Evolutionary conservation across 2,797 vertebrate genomes (phyloP), one percentile per base, ranked within the genome.

Genomic region (Anomalospiza imberbis): DNA sequence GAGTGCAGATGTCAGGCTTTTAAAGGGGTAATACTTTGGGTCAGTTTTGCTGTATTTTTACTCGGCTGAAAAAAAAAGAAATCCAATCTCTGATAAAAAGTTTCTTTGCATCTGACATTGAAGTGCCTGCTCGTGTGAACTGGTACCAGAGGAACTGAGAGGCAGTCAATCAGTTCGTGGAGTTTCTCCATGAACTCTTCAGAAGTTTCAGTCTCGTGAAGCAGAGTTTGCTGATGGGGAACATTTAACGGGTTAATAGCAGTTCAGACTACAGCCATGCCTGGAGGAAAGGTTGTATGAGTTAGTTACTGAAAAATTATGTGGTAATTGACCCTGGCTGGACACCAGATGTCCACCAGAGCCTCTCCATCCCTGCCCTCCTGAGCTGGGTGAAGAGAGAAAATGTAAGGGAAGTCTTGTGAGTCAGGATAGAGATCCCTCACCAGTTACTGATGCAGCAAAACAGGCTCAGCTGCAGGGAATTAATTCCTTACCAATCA

Each of bases 351-450:
- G 8, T 26, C 31, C 26, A 17, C 31, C 50, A 48, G 20, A 38
- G 34, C 15, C 5, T 2, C 24, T 42, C 44, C 38, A 12, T 77
- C 28, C 25, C 12, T 70, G 25, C 5, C 36, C 18, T 53, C 8
- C 34, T 51, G 61, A 68, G 17, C 66, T 73, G 32, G 21, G 21
- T 0, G 1, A 12, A 51, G 10, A 45, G 36, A 50, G 13, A 25
- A 75, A 70, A 38, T 34, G 3, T 3, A 24, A n/a, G 4, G 2
- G 60, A 65, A 40, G 32, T 17, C 6, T 50, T 0, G 0, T 7
- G 7, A 24, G 7, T 38, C 0, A 3, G 32, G 71, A 55, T 25
- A 9, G 16, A 44, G 19, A 29, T 76, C 22, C 4, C 6, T 62
- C 42, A 29, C 28, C 28, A 21, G 22, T 54, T 44, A 75, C 26